phyloP scores from a whole-genome alignment of 2,888 invertebrate species.

The Leucoma salicis region DNA sequence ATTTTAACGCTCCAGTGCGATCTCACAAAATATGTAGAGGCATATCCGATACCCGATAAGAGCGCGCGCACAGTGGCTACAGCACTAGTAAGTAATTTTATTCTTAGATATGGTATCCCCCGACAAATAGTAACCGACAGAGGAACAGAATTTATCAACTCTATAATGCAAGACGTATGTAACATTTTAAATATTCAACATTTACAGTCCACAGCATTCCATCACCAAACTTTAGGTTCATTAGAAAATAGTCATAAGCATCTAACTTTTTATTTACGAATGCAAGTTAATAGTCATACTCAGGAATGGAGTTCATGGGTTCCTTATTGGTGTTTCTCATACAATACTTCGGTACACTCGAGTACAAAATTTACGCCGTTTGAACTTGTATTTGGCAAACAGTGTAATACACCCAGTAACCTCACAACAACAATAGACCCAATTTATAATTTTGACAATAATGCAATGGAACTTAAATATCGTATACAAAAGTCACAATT shows the following conservation, averaged over 20 bases:
- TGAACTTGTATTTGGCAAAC: neutral
- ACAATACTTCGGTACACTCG: slow-evolving; percentile 13
- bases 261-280: slow-evolving; percentile 7
- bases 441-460: neutral
- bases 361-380: neutral
- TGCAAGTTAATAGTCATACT: slow-evolving; percentile 3
- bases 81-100: neutral
- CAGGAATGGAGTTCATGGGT: slow-evolving; percentile 12
- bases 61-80: neutral
- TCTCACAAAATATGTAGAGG: slow-evolving; percentile 6
- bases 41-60: neutral
- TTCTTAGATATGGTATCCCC: neutral
- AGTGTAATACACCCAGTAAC: neutral
- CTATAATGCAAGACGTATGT: slow-evolving; percentile 11
- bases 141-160: neutral
- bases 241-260: slow-evolving; percentile 11
- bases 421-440: neutral
- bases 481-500: neutral
- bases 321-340: slow-evolving; percentile 12
- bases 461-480: slow-evolving; percentile 5
- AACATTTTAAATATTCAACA: neutral
- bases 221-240: neutral
- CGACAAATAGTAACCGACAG: neutral
- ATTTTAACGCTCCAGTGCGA: slow-evolving; percentile 8
- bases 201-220: neutral